Base-by-base conservation (phyloP, 2,797 vertebrate species). In the Pipistrellus nathusii region DNA sequence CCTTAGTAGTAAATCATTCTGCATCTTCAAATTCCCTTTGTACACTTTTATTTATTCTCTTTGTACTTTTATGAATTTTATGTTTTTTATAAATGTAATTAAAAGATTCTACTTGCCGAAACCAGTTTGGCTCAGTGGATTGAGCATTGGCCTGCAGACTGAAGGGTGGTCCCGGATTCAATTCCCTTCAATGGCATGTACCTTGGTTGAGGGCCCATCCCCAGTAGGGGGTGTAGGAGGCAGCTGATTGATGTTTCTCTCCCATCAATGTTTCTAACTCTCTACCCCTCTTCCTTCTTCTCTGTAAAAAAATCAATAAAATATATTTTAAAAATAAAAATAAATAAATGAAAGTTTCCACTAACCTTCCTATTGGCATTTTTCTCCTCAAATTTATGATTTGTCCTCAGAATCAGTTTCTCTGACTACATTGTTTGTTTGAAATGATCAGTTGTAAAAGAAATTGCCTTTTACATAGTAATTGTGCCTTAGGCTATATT, bases 361-460 rank as follows among this genome's bases (percentile, higher is more conserved):
- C 32, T 89, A 57, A 71, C 14, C 32, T 93, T 30, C 10, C 82
- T 44, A 5, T 75, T 46, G 25, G 23, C 48, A 73, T 75, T 84
- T 92, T 90, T 66, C 64, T 68, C 27, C 53, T 62, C 32, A 88
- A 51, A 73, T 8, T 18, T 77, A 3, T 77, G 11, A 59, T 88
- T 71, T 75, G 53, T 53, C 83, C 32, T 82, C 68, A 73, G 35
- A 86, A 9, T 82, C 12, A 85, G 68, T 78, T 86, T 75, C 10
- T 95, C 69, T 51, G 35, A n/a, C 77, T 83, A 21, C 30, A 90
- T 90, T 68, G 35, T 76, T 92, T 62, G 68, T 75, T 90, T 72
- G 46, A 73, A 88, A 71, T 55, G 41, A 81, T 84, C 27, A 84
- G 1, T 77, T 71, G 27, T 76, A 20, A 84, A 86, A 55, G 17